phyloP scores from a whole-genome alignment of 1,140 invertebrate genomes.

The Bombyx mandarina region DNA sequence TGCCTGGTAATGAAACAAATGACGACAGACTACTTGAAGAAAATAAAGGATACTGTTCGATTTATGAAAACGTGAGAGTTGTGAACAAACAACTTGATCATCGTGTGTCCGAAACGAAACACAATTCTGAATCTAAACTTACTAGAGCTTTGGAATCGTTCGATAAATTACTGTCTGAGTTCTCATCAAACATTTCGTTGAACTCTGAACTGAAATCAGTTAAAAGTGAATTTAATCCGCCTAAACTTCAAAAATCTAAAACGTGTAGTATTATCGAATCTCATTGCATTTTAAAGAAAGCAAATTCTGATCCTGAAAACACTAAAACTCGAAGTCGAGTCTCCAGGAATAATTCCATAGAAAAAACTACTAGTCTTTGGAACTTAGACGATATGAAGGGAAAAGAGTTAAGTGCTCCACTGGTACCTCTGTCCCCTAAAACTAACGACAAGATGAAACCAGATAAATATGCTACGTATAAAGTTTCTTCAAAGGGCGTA shows the following conservation, averaged over 20 bases:
- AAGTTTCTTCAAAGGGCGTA: slow-evolving; percentile 57
- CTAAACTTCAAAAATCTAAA: slow-evolving; percentile 74
- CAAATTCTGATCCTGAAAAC: slow-evolving; percentile 49
- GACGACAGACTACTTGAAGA: slow-evolving; percentile 45
- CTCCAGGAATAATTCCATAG: slow-evolving; percentile 57
- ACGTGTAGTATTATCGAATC: slow-evolving; percentile 76
- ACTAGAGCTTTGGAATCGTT: slow-evolving; percentile 75
- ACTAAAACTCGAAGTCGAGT: slow-evolving; percentile 43
- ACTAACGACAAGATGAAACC: slow-evolving; percentile 53
- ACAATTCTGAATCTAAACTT: slow-evolving; percentile 68
- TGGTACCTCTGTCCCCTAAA: slow-evolving; percentile 43
- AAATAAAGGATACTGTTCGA: slow-evolving; percentile 56
- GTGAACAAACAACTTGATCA: slow-evolving; percentile 46
- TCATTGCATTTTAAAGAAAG: slow-evolving; percentile 73
- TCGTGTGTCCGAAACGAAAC: slow-evolving; percentile 7
- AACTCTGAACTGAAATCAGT: slow-evolving; percentile 26
- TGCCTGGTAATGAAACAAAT: slow-evolving; percentile 14
- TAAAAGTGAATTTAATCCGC: slow-evolving; percentile 52
- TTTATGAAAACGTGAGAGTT: slow-evolving; percentile 58
- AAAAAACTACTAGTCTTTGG: slow-evolving; percentile 70
- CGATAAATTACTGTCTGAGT: slow-evolving; percentile 74
- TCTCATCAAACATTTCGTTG: slow-evolving; percentile 41
- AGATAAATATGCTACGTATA: slow-evolving; percentile 68
- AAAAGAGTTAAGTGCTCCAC: slow-evolving; percentile 54
- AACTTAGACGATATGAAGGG: slow-evolving; percentile 70